phyloP scores from a whole-genome alignment of 2,888 invertebrate genomes.

The Archips crataeganus region DNA sequence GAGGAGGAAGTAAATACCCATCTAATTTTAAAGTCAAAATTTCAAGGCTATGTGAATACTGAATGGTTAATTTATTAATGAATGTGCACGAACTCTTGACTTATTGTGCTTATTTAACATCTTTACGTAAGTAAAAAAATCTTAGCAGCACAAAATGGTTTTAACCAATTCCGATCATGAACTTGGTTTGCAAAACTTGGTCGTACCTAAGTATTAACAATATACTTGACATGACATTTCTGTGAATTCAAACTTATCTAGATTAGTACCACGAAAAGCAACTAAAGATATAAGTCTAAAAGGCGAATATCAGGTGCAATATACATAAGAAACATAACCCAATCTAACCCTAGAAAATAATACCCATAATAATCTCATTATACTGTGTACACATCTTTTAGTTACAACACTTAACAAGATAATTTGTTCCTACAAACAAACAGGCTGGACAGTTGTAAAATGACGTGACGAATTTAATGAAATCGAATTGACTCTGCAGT shows the following conservation, averaged over 20 bases:
- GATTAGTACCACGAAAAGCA: too few relatives aligned
- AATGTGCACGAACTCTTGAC: background rate
- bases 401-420: constrained; percentile 1
- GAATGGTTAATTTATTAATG: background rate
- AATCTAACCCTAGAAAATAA: background rate
- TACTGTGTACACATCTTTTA: background rate
- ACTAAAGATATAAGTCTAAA: background rate
- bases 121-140: too few relatives aligned
- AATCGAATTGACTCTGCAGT: constrained; percentile 31
- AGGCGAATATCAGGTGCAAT: background rate
- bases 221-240: too few relatives aligned
- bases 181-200: background rate
- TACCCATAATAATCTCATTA: background rate
- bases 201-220: too few relatives aligned
- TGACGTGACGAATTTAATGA: constrained; percentile 30
- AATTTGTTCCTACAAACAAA: constrained; percentile 2
- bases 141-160: too few relatives aligned
- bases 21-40: constrained; percentile 28
- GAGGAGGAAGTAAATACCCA: constrained; percentile 14
- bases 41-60: constrained; percentile 9
- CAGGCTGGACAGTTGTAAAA: constrained; percentile 13
- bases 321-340: background rate
- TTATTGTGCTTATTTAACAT: background rate
- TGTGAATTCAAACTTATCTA: background rate
- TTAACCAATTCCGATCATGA: background rate